These are phyloP conservation scores for Cryptus viduatorius DNA, from an alignment of 2,888 invertebrate genomes.

Conservation along the genomic window DNA sequence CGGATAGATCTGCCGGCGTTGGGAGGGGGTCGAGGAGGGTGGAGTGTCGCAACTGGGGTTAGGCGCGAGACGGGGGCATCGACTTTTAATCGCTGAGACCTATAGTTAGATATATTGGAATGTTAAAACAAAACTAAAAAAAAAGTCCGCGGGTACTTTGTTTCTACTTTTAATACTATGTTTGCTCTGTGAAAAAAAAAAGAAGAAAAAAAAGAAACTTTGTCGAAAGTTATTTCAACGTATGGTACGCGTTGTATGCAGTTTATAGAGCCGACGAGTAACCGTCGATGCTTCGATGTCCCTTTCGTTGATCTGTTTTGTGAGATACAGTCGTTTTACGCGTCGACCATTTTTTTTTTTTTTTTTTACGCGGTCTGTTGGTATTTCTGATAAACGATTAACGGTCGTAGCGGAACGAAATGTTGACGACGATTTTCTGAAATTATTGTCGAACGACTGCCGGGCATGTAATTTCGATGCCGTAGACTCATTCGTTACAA, in stretches of 20 bases:
- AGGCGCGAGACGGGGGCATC: neutral
- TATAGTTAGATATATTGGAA: neutral
- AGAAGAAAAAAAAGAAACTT: neutral
- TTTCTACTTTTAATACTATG: neutral
- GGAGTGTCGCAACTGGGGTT: neutral
- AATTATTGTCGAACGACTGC: too few relatives aligned
- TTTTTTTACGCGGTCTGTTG: too few relatives aligned
- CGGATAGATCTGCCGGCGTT: neutral
- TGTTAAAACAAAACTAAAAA: neutral
- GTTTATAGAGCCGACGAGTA: neutral
- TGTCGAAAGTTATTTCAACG: neutral
- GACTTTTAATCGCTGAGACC: neutral
- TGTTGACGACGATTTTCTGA: too few relatives aligned
- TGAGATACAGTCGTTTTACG: too few relatives aligned
- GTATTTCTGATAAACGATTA: too few relatives aligned
- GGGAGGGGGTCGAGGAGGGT: neutral
- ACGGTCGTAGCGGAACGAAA: too few relatives aligned
- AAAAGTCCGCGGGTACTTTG: neutral
- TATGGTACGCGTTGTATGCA: neutral
- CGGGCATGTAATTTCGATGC: too few relatives aligned
- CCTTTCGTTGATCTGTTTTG: neutral
- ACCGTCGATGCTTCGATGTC: neutral
- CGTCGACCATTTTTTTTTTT: too few relatives aligned
- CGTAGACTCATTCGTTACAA: slow-evolving; percentile 3
- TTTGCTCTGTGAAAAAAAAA: neutral